phyloP scores from a whole-genome alignment of 2,888 invertebrate genomes.

The Euspilapteryx auroguttella region DNA sequence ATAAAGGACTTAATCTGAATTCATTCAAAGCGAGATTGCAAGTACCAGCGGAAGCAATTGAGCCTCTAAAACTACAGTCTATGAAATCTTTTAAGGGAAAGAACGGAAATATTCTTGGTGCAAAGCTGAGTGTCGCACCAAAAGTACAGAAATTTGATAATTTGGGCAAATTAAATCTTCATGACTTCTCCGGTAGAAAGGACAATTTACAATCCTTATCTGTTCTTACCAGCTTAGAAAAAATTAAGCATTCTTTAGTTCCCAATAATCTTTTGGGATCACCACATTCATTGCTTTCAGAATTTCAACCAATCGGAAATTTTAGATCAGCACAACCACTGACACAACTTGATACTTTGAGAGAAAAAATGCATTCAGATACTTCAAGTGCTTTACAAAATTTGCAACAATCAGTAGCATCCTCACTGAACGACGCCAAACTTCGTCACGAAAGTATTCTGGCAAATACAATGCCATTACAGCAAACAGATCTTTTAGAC shows the following conservation, averaged over 20 bases:
- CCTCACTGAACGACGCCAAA: constrained; percentile 13
- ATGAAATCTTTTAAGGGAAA: constrained; percentile 15
- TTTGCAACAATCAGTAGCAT: constrained; percentile 19
- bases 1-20: constrained; percentile 14
- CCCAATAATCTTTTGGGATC: too few relatives aligned
- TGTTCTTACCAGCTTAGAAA: constrained; percentile 13
- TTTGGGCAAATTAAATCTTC: too few relatives aligned
- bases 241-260: neutral
- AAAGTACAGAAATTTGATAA: too few relatives aligned
- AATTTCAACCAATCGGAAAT: neutral
- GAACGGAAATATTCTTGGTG: constrained; percentile 14
- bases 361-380: constrained; percentile 11
- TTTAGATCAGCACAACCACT: neutral
- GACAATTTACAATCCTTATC: too few relatives aligned
- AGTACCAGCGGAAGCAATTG: constrained; percentile 18
- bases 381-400: constrained; percentile 21
- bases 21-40: constrained; percentile 21
- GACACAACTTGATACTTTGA: constrained; percentile 10
- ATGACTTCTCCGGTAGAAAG: too few relatives aligned
- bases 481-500: too few relatives aligned
- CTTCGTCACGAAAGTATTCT: constrained; percentile 4
- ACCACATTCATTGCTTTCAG: too few relatives aligned
- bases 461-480: constrained; percentile 1
- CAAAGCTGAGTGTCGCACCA: constrained; percentile 13
- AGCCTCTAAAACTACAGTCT: constrained; percentile 19